Base-by-base conservation (phyloP, 1,140 invertebrate genomes). In the Drosophila repletoides region DNA sequence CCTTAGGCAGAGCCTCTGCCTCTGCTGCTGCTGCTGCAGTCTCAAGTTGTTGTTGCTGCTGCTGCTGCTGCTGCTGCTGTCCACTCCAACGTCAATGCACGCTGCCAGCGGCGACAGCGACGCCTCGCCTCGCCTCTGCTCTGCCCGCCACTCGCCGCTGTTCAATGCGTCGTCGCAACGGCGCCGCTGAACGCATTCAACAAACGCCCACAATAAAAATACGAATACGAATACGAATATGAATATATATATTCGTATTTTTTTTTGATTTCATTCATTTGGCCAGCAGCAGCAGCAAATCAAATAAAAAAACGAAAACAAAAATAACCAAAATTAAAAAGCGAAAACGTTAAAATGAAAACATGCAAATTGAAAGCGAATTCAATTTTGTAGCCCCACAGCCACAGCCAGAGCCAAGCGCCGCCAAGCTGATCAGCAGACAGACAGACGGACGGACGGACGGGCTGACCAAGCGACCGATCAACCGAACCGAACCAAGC, bases 351-450 rank as follows among this genome's bases (percentile, higher is more conserved):
- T 46, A 31, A 55, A 77, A 49, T 41, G 56, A 72, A 79, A 76
- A 80, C 71, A 86, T 84, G 80, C 81, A 84, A 84, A 84, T 84
- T 76, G 76, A 81, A 81, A 81, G 76, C 76, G 76, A 81, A 81
- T 68, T 84, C 51, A 75, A 60, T 71, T 65, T 81, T 40, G n/a
- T 59, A 48, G 56, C 38, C 48, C 53, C 61, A 68, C 40, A 56
- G 53, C 55, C 63, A 58, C 9, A 38, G 45, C 26, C 17, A 49
- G n/a, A n/a, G n/a, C n/a, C 17, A 36, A 29, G 14, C 12, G 36
- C 9, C 46, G 26, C 14, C 26, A 10, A 15, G 15, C 41, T 9
- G 4, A 6, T 10, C 28, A 43, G n/a, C 24, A 41, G 19, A 49
- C 34, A 52, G 41, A 26, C 56, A 38, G 40, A 36, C 17, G 26